phyloP scores from a whole-genome alignment of 1,140 invertebrate genomes.

The Leptestheria dahalacensis region DNA sequence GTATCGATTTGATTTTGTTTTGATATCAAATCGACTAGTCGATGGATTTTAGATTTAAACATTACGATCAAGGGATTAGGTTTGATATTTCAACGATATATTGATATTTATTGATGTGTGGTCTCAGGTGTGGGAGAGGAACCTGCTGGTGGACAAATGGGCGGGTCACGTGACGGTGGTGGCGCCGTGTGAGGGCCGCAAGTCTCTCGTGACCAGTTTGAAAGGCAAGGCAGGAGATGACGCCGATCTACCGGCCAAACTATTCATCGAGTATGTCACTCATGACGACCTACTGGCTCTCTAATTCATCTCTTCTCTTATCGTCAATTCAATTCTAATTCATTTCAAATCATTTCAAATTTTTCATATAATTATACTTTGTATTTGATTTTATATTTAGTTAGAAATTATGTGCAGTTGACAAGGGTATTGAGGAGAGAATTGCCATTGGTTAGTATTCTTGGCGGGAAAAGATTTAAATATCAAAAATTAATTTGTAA shows the following conservation, averaged over 20 bases:
- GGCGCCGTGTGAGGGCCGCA: conserved; percentile 15
- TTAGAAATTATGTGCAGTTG: no score
- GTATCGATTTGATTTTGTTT: neutral
- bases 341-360: neutral
- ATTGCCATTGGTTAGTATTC: no score
- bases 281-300: neutral
- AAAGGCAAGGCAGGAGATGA: neutral
- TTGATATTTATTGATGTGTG: conserved; percentile 16
- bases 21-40: no score
- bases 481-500: no score
- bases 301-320: neutral
- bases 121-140: conserved; percentile 30
- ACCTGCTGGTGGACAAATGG: conserved; percentile 30
- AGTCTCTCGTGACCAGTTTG: neutral
- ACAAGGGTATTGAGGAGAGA: no score
- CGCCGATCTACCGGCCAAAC: neutral
- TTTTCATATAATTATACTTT: neutral
- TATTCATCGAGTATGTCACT: neutral
- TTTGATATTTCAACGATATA: no score
- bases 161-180: conserved; percentile 27
- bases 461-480: no score
- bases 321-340: neutral
- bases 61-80: no score
- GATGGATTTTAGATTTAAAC: no score
- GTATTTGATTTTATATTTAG: no score